These are phyloP conservation scores for Anguilla rostrata DNA, from an alignment of 2,113 vertebrate species.

Conservation along the genomic window DNA sequence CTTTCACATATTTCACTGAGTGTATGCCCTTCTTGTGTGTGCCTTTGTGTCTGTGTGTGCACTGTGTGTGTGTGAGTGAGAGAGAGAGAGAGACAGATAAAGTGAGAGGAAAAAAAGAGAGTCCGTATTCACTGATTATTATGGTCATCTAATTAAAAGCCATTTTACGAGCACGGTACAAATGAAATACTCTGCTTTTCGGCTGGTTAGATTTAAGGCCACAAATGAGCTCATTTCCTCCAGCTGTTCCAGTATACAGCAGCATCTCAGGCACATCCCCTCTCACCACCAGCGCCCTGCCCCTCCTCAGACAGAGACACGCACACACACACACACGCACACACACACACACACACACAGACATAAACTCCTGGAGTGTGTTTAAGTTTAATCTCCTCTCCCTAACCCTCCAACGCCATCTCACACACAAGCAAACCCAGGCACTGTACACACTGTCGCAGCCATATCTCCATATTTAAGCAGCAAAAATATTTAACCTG, in stretches of 20 bases:
- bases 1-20: background rate
- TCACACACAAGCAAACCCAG: too few relatives aligned
- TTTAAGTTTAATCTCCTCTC: background rate
- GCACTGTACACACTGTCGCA: too few relatives aligned
- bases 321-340: too few relatives aligned
- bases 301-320: too few relatives aligned
- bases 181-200: constrained; percentile 24
- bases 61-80: constrained; percentile 20
- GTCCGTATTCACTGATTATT: constrained; percentile 7
- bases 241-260: constrained; percentile 3
- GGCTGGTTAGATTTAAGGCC: background rate
- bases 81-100: background rate
- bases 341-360: too few relatives aligned
- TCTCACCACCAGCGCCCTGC: too few relatives aligned
- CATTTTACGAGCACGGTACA: constrained; percentile 42
- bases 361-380: background rate
- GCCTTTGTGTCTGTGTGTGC: too few relatives aligned
- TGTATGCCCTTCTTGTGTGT: constrained; percentile 32
- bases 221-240: background rate
- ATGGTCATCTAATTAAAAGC: constrained; percentile 40
- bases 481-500: background rate
- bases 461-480: too few relatives aligned
- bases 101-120: background rate
- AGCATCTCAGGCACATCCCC: background rate
- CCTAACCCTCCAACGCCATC: too few relatives aligned